These are phyloP conservation scores for Burhinus oedicnemus DNA, from an alignment of 2,113 vertebrate species.

Conservation along the genomic window DNA sequence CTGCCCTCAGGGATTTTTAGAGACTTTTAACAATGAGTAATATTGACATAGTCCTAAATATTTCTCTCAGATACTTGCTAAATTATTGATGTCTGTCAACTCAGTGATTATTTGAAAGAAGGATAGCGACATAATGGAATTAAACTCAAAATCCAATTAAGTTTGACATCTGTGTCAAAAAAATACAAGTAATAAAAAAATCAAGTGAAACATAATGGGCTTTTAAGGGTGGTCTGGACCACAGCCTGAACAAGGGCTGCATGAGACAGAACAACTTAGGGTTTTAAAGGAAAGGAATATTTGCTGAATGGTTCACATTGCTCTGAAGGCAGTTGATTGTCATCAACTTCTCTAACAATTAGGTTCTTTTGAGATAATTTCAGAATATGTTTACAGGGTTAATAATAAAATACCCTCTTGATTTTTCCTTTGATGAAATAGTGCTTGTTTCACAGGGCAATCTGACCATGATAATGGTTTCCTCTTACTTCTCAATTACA, in stretches of 20 bases:
- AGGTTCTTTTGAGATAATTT: not conserved
- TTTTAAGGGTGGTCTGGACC: not conserved
- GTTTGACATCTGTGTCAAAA: not conserved
- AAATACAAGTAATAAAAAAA: not conserved
- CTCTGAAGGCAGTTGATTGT: not conserved
- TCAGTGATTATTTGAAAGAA: not conserved
- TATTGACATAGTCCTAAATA: not conserved
- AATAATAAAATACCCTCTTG: not conserved
- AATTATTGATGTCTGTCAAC: conserved; percentile 2
- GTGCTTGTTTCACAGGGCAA: not conserved
- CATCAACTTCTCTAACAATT: not conserved
- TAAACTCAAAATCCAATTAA: not conserved
- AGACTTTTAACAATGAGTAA: not conserved
- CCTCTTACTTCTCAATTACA: not conserved
- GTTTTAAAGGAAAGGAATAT: not conserved
- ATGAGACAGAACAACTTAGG: not conserved
- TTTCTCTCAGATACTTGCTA: not conserved
- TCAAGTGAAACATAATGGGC: not conserved
- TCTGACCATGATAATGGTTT: not conserved
- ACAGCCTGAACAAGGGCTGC: not conserved
- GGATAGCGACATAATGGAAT: not conserved
- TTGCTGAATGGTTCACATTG: not conserved
- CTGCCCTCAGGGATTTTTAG: not conserved
- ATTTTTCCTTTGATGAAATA: not conserved
- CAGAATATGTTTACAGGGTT: not conserved